A percentile compares a stretch with the other conserved stretches of the same genome.
Evolutionary conservation across 1,140 invertebrate genomes (phyloP).

Genomic region (Monomorium pharaonis): DNA sequence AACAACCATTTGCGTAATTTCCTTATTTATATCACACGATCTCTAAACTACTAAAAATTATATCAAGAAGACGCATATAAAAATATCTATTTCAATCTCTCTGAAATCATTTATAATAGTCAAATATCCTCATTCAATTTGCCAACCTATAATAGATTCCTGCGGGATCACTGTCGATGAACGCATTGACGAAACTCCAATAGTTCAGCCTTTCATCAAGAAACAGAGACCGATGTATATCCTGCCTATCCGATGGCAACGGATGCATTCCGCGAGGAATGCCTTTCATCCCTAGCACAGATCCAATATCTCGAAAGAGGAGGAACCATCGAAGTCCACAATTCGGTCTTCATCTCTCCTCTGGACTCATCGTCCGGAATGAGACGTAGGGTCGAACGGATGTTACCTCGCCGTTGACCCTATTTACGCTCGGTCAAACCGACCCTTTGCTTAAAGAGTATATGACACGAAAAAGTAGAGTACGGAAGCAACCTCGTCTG

Average conservation of each 20-base stretch:
- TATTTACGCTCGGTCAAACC: slow-evolving; percentile 48
- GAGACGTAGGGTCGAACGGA: slow-evolving; percentile 38
- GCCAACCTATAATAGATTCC: slow-evolving; percentile 41
- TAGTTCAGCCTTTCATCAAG: slow-evolving; percentile 41
- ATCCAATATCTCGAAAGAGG: slow-evolving; percentile 63
- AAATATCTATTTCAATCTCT: not conserved
- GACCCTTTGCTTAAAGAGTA: slow-evolving; percentile 23
- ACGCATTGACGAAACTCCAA: slow-evolving; percentile 34
- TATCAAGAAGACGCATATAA: not conserved
- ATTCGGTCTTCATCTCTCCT: slow-evolving; percentile 27
- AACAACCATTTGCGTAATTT: not conserved
- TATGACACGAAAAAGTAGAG: slow-evolving; percentile 27
- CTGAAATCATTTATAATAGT: slow-evolving; percentile 3
- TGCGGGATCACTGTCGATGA: slow-evolving; percentile 39
- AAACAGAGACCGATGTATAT: slow-evolving; percentile 28
- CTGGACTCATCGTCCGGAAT: slow-evolving; percentile 34
- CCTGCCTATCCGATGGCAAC: slow-evolving; percentile 22
- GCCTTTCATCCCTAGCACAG: slow-evolving; percentile 58
- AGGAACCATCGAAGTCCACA: slow-evolving; percentile 15
- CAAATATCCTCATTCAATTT: slow-evolving; percentile 31
- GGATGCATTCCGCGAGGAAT: slow-evolving; percentile 55
- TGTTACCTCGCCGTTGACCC: slow-evolving; percentile 31
- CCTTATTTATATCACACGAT: not conserved
- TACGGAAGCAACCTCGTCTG: slow-evolving; percentile 3
- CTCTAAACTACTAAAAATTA: not conserved